Conservation (phyloP, 2,113 vertebrate genomes). For the Planiliza haematocheilus region DNA sequence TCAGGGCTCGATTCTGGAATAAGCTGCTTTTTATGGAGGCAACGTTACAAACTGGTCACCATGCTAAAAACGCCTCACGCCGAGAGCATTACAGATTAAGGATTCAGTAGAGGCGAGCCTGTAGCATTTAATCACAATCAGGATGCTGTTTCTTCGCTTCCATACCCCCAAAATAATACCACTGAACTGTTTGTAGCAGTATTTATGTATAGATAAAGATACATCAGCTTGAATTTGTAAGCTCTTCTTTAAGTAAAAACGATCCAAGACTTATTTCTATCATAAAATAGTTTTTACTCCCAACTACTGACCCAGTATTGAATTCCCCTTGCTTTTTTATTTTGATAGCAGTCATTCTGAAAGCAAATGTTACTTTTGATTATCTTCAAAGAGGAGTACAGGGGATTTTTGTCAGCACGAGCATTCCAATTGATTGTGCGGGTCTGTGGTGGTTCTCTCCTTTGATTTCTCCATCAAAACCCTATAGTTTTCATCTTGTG, state of each 20-base stretch:
- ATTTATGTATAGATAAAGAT: background rate
- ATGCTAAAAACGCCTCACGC: slow-evolving; percentile 1
- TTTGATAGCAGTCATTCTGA: background rate
- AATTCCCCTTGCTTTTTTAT: background rate
- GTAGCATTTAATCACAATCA: background rate
- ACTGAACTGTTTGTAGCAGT: background rate
- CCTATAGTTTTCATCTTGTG: slow-evolving; percentile 32
- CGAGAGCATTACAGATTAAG: slow-evolving; percentile 4
- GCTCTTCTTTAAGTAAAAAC: background rate
- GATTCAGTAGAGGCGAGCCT: background rate
- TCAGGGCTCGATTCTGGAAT: slow-evolving; percentile 63
- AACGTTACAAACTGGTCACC: slow-evolving; percentile 9
- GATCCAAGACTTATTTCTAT: background rate
- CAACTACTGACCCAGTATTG: background rate
- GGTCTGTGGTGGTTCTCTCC: background rate
- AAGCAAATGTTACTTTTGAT: slow-evolving; percentile 49
- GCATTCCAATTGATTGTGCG: slow-evolving; percentile 4
- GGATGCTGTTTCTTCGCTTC: background rate
- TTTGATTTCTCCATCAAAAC: slow-evolving; percentile 59
- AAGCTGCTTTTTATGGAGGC: slow-evolving; percentile 5
- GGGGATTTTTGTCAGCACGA: slow-evolving; percentile 40
- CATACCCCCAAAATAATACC: background rate
- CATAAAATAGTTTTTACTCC: background rate
- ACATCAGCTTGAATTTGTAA: background rate
- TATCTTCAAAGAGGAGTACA: slow-evolving; percentile 20